A percentile compares a stretch with the other conserved stretches of the same genome.
These are phyloP conservation scores for Sturnira hondurensis DNA, from an alignment of 2,113 vertebrate species.

Conservation along the genomic window DNA sequence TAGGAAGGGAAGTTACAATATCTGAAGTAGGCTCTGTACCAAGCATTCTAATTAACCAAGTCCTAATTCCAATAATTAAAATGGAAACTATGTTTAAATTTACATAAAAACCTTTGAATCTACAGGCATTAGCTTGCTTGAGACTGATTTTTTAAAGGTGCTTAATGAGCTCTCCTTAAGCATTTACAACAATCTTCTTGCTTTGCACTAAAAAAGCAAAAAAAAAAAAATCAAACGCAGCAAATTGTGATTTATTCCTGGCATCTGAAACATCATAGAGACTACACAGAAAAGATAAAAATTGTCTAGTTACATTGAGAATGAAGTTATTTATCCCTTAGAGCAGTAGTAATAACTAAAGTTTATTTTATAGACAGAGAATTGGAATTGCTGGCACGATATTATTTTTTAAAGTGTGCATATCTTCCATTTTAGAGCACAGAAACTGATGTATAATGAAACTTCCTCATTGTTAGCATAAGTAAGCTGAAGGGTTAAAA, in stretches of 20 bases:
- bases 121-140: background rate
- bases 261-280: background rate
- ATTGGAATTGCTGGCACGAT: background rate
- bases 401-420: background rate
- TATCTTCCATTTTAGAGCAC: slow-evolving; percentile 14
- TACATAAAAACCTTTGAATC: background rate
- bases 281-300: background rate
- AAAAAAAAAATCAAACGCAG: background rate
- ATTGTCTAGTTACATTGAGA: slow-evolving; percentile 1
- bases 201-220: slow-evolving; percentile 3
- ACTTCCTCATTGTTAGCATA: background rate
- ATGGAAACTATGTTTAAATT: slow-evolving; percentile 19
- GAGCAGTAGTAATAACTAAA: background rate
- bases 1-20: background rate
- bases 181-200: slow-evolving; percentile 10
- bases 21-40: background rate
- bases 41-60: slow-evolving; percentile 44
- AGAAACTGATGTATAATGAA: slow-evolving; percentile 36
- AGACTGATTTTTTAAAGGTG: background rate
- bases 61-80: slow-evolving; percentile 40
- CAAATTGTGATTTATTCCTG: slow-evolving; percentile 30
- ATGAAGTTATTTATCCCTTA: background rate
- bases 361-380: slow-evolving; percentile 26
- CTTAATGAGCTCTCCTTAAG: slow-evolving; percentile 14
- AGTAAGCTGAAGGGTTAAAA: background rate